These are phyloP conservation scores for Tadarida brasiliensis DNA, from an alignment of 2,797 vertebrate species.

Conservation along the genomic window DNA sequence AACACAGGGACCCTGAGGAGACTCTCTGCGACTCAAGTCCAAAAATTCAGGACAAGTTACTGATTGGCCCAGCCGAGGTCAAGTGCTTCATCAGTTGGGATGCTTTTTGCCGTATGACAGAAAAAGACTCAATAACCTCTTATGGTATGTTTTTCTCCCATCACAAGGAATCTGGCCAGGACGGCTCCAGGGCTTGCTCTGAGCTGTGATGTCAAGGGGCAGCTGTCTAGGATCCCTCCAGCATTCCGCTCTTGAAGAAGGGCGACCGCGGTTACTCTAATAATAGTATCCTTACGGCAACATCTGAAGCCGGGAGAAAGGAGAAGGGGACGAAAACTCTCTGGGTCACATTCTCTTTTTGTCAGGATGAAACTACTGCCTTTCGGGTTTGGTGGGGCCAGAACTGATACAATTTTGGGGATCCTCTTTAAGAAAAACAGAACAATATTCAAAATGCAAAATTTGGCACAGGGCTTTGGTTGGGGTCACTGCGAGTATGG, in stretches of 20 bases:
- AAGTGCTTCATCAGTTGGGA: neutral
- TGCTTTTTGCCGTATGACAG: neutral
- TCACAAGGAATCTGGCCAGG: neutral
- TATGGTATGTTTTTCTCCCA: neutral
- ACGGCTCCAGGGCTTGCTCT: neutral
- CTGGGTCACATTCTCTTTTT: neutral
- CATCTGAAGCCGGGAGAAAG: neutral
- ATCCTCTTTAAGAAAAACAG: neutral
- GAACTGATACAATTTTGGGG: neutral
- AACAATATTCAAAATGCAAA: neutral
- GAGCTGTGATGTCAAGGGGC: neutral
- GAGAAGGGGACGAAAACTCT: neutral
- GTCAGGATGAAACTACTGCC: neutral
- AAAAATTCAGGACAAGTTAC: neutral
- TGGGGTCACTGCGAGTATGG: neutral
- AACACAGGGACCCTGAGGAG: neutral
- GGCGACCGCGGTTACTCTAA: neutral
- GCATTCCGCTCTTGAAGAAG: neutral
- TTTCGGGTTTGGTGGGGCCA: neutral
- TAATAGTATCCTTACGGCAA: neutral
- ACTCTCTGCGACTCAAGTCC: neutral
- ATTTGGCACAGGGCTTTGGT: neutral
- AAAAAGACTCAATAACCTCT: neutral
- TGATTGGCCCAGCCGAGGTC: neutral
- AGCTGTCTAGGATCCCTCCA: constrained; percentile 10